Conservation (phyloP, 2,113 vertebrate species). For the Plecotus auritus region DNA sequence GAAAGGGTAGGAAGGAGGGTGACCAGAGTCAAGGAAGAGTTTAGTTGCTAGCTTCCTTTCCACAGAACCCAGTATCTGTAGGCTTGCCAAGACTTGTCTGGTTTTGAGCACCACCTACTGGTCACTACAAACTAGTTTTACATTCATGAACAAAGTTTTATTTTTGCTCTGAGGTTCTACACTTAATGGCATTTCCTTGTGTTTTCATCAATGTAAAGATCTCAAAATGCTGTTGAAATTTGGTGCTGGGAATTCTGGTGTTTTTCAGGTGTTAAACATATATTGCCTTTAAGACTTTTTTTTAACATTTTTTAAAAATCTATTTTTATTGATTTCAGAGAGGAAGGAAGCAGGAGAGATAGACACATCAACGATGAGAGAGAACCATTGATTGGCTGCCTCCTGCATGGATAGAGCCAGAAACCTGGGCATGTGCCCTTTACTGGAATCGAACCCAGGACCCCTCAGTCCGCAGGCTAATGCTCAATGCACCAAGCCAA, state of each 20-base stretch:
- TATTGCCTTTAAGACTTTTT: neutral
- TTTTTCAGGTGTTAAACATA: neutral
- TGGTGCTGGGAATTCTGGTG: neutral
- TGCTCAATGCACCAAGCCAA: too few relatives aligned
- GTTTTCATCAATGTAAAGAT: neutral
- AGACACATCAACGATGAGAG: too few relatives aligned
- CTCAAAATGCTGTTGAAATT: neutral
- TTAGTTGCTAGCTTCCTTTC: neutral
- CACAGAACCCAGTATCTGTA: rapidly evolving
- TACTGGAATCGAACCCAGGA: too few relatives aligned
- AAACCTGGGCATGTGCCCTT: too few relatives aligned
- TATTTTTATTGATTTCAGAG: too few relatives aligned
- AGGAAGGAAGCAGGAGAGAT: too few relatives aligned
- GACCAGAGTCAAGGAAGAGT: too few relatives aligned
- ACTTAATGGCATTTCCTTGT: neutral
- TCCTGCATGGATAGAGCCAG: too few relatives aligned
- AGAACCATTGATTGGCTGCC: too few relatives aligned
- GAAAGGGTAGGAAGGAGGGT: neutral
- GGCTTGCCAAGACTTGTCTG: neutral
- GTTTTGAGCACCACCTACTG: conserved; percentile 45
- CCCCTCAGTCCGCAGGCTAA: too few relatives aligned
- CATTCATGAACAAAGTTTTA: neutral
- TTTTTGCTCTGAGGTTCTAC: neutral
- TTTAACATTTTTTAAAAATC: too few relatives aligned
- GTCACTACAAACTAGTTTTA: neutral